Base-by-base conservation (phyloP, 37 sponge, comb jelly and placozoan genomes). In the Aplysina aerophoba region DNA sequence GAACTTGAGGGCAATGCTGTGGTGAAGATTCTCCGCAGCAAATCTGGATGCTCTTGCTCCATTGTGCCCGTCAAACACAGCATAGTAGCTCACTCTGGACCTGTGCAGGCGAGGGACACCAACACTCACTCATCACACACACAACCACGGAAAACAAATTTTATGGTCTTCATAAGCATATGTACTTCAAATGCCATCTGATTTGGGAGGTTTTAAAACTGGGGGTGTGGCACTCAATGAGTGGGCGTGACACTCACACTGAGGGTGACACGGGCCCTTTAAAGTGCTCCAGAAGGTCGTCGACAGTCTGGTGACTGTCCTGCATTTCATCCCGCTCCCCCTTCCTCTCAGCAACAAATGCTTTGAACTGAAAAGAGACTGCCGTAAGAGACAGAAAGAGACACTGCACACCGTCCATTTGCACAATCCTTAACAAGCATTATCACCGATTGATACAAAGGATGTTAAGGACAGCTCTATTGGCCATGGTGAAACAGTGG, bases 291-390 rank as follows among this genome's bases (percentile, higher is more conserved):
- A 84, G 85, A 22, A 90, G 69, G 78, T 90, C 83, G 53, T 88
- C 84, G 15, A 89, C 56, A 40, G 91, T 88, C n/a, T 56, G 61
- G 75, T 93, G 92, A 13, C 92, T 85, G 71, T 96, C 96, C 40
- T 96, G 96, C 96, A 96, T 93, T 55, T 93, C 96, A 27, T 93
- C 96, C 28, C 96, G 85, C 79, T 96, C 96, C 30, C 96, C 96
- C 31, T 80, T 81, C 25, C 93, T 79, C 53, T 96, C 92, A 31
- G 87, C 96, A 34, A 86, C 50, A 83, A 82, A 93, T 4, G 87
- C 94, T 68, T 83, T 85, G 77, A 93, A 84, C 35, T 30, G 33
- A 57, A 50, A 83, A 4, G 35, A 22, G 0, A 56, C 86, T 73
- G 56, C n/a, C 14, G 30, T 6, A 63, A 19, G 21, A 53, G 15